Evolutionary conservation across 2,888 invertebrate genomes (phyloP), one percentile per base, ranked within the genome.

Genomic region (Drosophila ezoana): DNA sequence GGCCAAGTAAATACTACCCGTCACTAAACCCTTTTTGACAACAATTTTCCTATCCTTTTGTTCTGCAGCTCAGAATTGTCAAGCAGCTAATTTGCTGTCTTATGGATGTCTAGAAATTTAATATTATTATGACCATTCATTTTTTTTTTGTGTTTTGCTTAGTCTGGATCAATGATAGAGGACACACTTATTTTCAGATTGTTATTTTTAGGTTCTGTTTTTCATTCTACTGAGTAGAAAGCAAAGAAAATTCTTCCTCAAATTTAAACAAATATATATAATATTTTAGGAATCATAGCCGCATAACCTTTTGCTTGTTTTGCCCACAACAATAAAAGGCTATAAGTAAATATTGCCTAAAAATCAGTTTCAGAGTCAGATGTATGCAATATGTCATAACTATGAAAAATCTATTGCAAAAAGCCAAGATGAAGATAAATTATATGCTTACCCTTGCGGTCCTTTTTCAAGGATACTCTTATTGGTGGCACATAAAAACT

Each of bases 1-100:
- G 20, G 6, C 20, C 23, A 37, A 63, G 52, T 52, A 63, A 72
- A 72, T 69, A 53, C 51, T 45, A 23, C 38, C 32, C 32, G 67
- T 63, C 66, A 45, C 41, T 49, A 63, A 81, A 48, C 73, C 64
- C 68, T 68, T 60, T 58, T 64, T 54, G 57, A 48, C 54, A 53
- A 60, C 63, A 69, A 43, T 73, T 65, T 74, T 57, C 43, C 48
- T 57, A 70, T 48, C 52, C 65, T 52, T 65, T 47, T 40, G 37
- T 48, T 13, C 40, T n/a, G 37, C 18, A 38, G 47, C 23, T 16
- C 20, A 45, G 43, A 53, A 40, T 41, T 40, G 32, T 20, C 35
- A 10, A 14, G 10, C 20, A 61, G 35, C 13, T 32, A 47, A 57
- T 60, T 56, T 56, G 38, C 20, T 48, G 33, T 62, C 51, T 18